A percentile compares a stretch with the other conserved stretches of the same genome.
Conservation (phyloP, 2,888 invertebrate genomes). For the Limnephilus marmoratus region DNA sequence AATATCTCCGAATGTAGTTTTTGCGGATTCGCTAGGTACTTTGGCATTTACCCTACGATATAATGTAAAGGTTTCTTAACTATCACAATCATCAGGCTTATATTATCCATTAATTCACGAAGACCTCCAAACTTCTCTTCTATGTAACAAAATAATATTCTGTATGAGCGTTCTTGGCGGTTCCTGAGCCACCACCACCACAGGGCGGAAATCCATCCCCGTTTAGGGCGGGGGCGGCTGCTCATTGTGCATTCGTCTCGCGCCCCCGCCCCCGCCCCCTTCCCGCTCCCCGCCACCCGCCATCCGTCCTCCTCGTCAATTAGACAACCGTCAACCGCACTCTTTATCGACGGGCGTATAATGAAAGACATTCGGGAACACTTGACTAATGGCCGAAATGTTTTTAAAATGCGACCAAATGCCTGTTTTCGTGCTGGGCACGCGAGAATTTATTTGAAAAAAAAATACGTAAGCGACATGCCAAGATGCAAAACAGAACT, state of each 20-base stretch:
- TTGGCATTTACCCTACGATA: no score
- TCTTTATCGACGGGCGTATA: conserved; percentile 44
- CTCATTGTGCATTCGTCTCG: conserved; percentile 58
- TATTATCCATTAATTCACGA: neutral
- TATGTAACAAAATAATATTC: neutral
- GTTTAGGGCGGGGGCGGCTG: conserved; percentile 27
- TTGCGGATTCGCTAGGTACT: no score
- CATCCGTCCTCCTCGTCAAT: conserved; percentile 27
- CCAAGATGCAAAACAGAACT: no score
- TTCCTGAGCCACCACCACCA: neutral
- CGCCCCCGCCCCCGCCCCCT: neutral
- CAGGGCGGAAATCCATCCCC: conserved; percentile 26
- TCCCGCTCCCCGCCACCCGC: conserved; percentile 4
- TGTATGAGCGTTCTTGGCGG: neutral
- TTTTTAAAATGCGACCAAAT: conserved; percentile 56
- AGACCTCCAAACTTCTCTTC: neutral
- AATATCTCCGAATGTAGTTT: no score
- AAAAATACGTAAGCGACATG: neutral
- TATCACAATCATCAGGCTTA: neutral
- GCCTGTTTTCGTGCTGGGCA: neutral
- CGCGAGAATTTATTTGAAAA: neutral
- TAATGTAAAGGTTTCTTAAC: neutral
- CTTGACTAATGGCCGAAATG: conserved; percentile 54
- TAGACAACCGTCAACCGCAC: conserved; percentile 50
- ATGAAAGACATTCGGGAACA: conserved; percentile 48